A percentile compares a stretch with the other conserved stretches of the same genome.
Conservation (phyloP, 2,113 vertebrate genomes). For the Atlantisia rogersi region DNA sequence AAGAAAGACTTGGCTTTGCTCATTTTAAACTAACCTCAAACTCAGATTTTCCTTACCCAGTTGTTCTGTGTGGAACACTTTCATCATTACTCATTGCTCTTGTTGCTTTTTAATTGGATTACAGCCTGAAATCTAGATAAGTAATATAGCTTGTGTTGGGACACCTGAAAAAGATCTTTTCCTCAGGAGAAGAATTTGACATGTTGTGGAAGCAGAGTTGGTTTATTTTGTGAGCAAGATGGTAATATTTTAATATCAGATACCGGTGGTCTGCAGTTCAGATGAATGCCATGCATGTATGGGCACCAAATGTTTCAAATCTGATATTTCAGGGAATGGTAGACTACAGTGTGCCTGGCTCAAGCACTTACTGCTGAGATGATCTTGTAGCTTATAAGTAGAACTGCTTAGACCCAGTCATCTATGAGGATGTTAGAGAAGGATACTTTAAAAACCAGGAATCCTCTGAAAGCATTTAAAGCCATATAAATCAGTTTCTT, state of each 20-base stretch:
- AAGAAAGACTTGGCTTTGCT: background rate
- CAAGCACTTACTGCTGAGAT: background rate
- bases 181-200: background rate
- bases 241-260: background rate
- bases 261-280: background rate
- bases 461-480: background rate
- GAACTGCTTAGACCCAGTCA: background rate
- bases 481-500: background rate
- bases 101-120: background rate
- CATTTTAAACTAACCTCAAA: background rate
- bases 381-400: background rate
- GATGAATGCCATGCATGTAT: background rate
- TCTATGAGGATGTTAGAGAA: background rate
- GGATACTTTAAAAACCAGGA: background rate
- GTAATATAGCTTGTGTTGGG: background rate
- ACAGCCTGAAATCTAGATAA: background rate
- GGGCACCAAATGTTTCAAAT: background rate
- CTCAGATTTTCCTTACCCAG: background rate
- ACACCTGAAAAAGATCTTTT: background rate
- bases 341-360: background rate
- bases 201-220: background rate
- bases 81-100: background rate
- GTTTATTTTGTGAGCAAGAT: background rate
- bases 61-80: background rate
- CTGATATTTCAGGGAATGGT: background rate